A percentile compares a stretch with the other conserved stretches of the same genome.
Evolutionary conservation across 2,888 invertebrate genomes (phyloP).

Genomic region (Drosophila rellima): DNA sequence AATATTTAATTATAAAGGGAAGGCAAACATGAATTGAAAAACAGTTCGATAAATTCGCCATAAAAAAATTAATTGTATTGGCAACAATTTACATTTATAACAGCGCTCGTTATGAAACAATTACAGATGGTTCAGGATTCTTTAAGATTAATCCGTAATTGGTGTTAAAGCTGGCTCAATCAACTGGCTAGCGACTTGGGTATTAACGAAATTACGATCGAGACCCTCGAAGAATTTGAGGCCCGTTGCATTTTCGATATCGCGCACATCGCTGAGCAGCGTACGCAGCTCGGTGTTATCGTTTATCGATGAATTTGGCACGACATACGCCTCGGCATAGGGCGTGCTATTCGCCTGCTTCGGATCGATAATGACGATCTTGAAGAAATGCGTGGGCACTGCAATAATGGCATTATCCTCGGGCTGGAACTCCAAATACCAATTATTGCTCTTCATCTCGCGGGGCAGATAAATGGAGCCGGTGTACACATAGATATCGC

Average conservation of each 20-base stretch:
- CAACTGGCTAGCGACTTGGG: slow-evolving; percentile 30
- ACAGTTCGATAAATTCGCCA: neutral
- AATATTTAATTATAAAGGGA: neutral
- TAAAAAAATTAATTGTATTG: neutral
- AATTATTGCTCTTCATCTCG: slow-evolving; percentile 51
- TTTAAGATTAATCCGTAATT: slow-evolving; percentile 6
- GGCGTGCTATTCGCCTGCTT: slow-evolving; percentile 40
- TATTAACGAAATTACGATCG: slow-evolving; percentile 65
- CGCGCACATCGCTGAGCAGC: slow-evolving; percentile 65
- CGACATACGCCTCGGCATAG: slow-evolving; percentile 72
- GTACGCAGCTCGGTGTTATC: slow-evolving; percentile 50
- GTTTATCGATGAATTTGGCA: slow-evolving; percentile 54
- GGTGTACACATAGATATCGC: slow-evolving; percentile 62
- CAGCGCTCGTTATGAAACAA: neutral
- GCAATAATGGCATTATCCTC: slow-evolving; percentile 67
- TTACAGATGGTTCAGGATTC: neutral
- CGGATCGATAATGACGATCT: slow-evolving; percentile 66
- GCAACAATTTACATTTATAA: neutral
- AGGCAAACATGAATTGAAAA: neutral
- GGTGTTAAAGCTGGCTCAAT: slow-evolving; percentile 2
- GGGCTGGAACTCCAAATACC: slow-evolving; percentile 70
- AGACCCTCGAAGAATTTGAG: slow-evolving; percentile 68
- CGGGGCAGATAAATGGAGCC: slow-evolving; percentile 71
- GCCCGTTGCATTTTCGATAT: slow-evolving; percentile 70
- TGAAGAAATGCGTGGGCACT: slow-evolving; percentile 71